phyloP scores from a whole-genome alignment of 2,113 vertebrate species.

The Anthoscopus minutus region DNA sequence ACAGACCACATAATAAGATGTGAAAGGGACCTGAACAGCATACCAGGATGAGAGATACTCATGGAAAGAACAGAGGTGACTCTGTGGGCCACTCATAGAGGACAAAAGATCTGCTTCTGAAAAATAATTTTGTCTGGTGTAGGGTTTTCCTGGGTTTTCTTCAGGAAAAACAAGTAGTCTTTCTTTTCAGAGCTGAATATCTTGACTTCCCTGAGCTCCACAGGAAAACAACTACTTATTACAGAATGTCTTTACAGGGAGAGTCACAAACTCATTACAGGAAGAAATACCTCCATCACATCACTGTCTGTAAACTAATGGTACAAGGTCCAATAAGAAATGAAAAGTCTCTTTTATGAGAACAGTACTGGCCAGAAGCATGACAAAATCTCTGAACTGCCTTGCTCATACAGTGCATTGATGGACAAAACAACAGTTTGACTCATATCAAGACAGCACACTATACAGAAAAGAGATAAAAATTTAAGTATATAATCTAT shows the following conservation, averaged over 20 bases:
- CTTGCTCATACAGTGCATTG: neutral
- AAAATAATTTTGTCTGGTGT: neutral
- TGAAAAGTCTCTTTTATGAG: neutral
- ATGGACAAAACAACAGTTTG: neutral
- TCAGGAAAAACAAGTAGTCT: neutral
- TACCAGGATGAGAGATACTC: neutral
- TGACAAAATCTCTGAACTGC: neutral
- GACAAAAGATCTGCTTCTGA: neutral
- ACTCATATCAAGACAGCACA: neutral
- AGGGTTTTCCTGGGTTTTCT: neutral
- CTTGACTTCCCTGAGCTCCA: neutral
- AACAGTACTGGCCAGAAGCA: neutral
- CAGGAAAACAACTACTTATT: neutral
- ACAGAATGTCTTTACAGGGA: neutral
- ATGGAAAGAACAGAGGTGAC: fast-evolving
- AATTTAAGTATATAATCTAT: neutral
- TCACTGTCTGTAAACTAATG: neutral
- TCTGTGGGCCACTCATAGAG: neutral
- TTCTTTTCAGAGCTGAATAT: neutral
- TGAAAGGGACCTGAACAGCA: neutral
- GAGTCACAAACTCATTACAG: neutral
- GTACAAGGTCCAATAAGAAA: neutral
- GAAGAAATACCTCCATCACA: neutral
- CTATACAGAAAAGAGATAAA: neutral
- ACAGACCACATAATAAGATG: neutral